Percentiles rank a stretch among this genome's conserved stretches.
These are phyloP conservation scores for Pollenia griseotomentosa DNA, from an alignment of 2,888 invertebrate species.

Conservation along the genomic window DNA sequence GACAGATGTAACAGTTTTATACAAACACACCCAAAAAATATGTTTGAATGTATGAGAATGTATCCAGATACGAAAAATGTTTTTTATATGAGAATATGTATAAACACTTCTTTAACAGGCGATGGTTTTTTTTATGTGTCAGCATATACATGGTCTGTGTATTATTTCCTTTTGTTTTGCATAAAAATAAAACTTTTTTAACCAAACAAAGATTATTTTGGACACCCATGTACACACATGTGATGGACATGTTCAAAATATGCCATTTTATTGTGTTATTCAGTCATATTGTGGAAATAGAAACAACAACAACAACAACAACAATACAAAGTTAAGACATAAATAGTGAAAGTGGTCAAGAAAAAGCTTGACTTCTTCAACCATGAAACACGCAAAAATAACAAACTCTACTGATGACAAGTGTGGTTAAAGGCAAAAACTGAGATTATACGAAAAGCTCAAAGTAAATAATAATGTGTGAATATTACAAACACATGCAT, in stretches of 20 bases:
- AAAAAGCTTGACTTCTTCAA: background rate
- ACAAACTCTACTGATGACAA: conserved; percentile 52
- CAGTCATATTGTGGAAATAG: too few relatives aligned
- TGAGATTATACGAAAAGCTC: background rate
- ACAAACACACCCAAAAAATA: background rate
- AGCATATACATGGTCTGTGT: too few relatives aligned
- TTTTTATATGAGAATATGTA: background rate
- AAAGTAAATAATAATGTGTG: background rate
- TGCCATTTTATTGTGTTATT: conserved; percentile 47
- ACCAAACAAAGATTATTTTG: too few relatives aligned
- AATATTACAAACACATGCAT: background rate
- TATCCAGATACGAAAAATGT: background rate
- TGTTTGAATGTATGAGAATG: background rate
- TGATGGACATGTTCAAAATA: conserved; percentile 60
- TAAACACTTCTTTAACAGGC: background rate
- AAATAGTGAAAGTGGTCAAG: conserved; percentile 49
- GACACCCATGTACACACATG: conserved; percentile 1
- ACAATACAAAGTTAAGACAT: too few relatives aligned
- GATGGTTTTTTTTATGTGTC: background rate
- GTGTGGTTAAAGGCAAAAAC: conserved; percentile 51
- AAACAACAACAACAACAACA: too few relatives aligned
- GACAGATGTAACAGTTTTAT: conserved; percentile 51
- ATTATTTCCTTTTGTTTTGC: too few relatives aligned
- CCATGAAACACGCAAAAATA: background rate
- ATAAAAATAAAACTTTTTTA: too few relatives aligned